Evolutionary conservation across 2,888 invertebrate species (phyloP), one percentile per base, ranked within the genome.

Genomic region (Ectemnius cavifrons): DNA sequence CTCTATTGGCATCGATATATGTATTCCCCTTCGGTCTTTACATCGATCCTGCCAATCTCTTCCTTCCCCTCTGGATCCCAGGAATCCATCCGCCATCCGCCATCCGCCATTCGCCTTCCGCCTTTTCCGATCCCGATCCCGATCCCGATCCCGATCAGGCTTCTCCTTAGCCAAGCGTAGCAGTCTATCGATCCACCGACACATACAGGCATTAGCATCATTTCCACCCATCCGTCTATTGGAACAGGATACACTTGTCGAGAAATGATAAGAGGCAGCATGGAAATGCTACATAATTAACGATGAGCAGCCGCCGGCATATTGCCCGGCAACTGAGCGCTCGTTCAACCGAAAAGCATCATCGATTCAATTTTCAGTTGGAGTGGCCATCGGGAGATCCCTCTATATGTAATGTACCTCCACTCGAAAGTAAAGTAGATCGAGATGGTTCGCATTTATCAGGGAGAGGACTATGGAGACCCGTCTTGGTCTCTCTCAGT

Each of bases 1-100:
- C 87, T 87, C 88, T 90, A 90, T 89, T 88, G 89, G 86, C 90
- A 84, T 85, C 87, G 85, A 87, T 89, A 84, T 85, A 87, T 86
- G 23, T 23, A 86, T 85, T 85, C 85, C 78, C 72, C 78, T 59
- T 81, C 72, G 68, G 59, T 75, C 73, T 79, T 73, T 79, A 78
- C 82, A 78, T 74, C 80, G 78, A 75, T 76, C 78, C 70, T 57
- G 63, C 13, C 62, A 70, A 63, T 74, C 76, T 77, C 74, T 62
- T 57, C 61, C 58, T 14, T 23, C 52, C 6, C 28, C 61, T 13
- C 37, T 45, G 20, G 60, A 68, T 11, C 63, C 6, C 20, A 20
- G 20, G 2, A 16, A 23, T 20, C 60, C 28, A 45, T 69, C 63
- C 69, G 56, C 61, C 56, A 28, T 20, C n/a, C 47, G 23, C 8